Base-by-base conservation (phyloP, 2,888 invertebrate species). In the Chirona hameri region DNA sequence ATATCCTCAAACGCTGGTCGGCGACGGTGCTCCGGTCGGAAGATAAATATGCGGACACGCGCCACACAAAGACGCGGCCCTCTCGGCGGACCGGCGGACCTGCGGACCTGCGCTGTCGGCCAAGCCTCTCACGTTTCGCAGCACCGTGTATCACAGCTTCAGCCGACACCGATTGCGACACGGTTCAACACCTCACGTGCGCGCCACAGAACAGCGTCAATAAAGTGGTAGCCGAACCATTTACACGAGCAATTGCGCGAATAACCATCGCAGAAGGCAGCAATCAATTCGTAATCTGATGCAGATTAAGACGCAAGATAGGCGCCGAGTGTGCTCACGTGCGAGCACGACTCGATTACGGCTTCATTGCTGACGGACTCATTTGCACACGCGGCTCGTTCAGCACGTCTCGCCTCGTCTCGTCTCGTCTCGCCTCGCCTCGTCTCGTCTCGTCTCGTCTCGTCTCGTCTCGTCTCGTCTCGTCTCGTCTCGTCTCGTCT, bases 221-320 rank as follows among this genome's bases (percentile, higher is more conserved):
- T 69, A 69, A 69, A 69, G 29, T 69, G 69, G 69, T 69, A 69
- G 76, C 76, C 10, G 7, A 15, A 39, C 76, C 76, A 76, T 76
- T 76, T 76, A 76, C 76, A 76, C 76, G 76, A 76, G 39, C 76
- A 24, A 39, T 31, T 18, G 76, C 39, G 76, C 76, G 76, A 76
- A 39, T 39, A 39, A 76, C 76, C 24, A 5, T 7, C 39, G 39
- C 10, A 5, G 76, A 76, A 9, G 39, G 39, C 21, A 29, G 24
- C 21, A 21, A 76, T 76, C 76, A 76, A 39, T 76, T 29, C 14
- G 76, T 39, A 76, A 76, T 76, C 76, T 39, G 39, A 39, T 15
- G 3, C 76, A 31, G 76, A 39, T 39, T 48, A 48, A 12, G n/a
- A 7, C n/a, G 76, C 21, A 10, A 76, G 76, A 76, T 39, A 76